Conservation (phyloP, 2,888 invertebrate species). For the Pollenia labialis region DNA sequence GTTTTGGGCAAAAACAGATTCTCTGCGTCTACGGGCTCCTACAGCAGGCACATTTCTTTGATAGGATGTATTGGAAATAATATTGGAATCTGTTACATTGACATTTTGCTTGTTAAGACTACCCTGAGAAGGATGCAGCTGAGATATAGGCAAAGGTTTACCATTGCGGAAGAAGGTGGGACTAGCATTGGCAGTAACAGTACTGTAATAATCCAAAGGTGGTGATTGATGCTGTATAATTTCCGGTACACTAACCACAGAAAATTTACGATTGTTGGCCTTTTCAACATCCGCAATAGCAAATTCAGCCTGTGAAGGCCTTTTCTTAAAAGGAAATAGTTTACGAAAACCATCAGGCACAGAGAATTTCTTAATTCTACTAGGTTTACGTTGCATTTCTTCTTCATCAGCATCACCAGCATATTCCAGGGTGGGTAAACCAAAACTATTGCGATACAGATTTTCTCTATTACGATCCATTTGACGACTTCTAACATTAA, state of each 20-base stretch:
- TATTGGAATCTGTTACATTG: constrained; percentile 39
- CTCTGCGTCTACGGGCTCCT: constrained; percentile 78
- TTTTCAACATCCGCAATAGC: constrained; percentile 56
- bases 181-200: constrained; percentile 78
- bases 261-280: constrained; percentile 78
- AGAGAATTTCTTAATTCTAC: constrained; percentile 81
- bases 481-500: constrained; percentile 81
- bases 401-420: constrained; percentile 78
- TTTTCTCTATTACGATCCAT: constrained; percentile 76
- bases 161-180: constrained; percentile 78
- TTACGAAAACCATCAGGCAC: constrained; percentile 82
- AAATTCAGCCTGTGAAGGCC: constrained; percentile 78
- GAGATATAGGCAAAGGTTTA: constrained; percentile 56
- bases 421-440: constrained; percentile 72
- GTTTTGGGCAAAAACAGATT: constrained; percentile 82
- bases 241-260: constrained; percentile 81
- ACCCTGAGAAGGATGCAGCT: constrained; percentile 61
- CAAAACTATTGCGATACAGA: constrained; percentile 75
- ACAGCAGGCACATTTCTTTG: constrained; percentile 75
- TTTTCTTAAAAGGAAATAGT: constrained; percentile 82
- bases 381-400: constrained; percentile 74
- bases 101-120: constrained; percentile 65
- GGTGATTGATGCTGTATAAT: constrained; percentile 74
- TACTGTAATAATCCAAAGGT: constrained; percentile 79
- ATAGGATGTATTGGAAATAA: constrained; percentile 74